Evolutionary conservation across 2,888 invertebrate genomes (phyloP).

Genomic region (Troides aeacus): DNA sequence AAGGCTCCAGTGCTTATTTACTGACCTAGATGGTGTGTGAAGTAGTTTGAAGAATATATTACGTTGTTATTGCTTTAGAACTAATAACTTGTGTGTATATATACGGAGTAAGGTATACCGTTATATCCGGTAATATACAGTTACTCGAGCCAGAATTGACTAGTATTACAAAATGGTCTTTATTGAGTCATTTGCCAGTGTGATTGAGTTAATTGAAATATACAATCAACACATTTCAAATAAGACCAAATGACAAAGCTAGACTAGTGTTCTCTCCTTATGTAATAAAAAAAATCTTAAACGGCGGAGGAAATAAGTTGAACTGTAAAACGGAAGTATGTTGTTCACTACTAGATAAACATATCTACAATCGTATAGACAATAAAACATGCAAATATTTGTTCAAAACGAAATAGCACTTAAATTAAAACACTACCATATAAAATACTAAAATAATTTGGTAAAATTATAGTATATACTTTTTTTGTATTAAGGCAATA

Average conservation of each 20-base stretch:
- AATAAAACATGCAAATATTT: conserved; percentile 15
- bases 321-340: neutral
- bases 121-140: conserved; percentile 9
- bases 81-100: no score
- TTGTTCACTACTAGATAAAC: neutral
- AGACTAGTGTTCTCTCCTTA: no score
- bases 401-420: neutral
- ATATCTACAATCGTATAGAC: conserved; percentile 5
- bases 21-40: no score
- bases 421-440: conserved; percentile 4
- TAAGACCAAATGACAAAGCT: no score
- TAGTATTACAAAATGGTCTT: conserved; percentile 9
- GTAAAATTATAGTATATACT: conserved; percentile 20
- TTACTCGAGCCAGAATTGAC: conserved; percentile 20
- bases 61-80: no score
- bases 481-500: conserved; percentile 15
- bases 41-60: no score
- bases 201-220: no score
- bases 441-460: conserved; percentile 4
- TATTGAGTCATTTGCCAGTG: no score
- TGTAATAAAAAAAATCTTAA: no score
- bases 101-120: no score
- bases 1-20: no score
- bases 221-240: no score
- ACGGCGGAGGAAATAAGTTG: neutral